phyloP scores from a whole-genome alignment of 2,888 invertebrate genomes.

The Dicyrtoma fusca region DNA sequence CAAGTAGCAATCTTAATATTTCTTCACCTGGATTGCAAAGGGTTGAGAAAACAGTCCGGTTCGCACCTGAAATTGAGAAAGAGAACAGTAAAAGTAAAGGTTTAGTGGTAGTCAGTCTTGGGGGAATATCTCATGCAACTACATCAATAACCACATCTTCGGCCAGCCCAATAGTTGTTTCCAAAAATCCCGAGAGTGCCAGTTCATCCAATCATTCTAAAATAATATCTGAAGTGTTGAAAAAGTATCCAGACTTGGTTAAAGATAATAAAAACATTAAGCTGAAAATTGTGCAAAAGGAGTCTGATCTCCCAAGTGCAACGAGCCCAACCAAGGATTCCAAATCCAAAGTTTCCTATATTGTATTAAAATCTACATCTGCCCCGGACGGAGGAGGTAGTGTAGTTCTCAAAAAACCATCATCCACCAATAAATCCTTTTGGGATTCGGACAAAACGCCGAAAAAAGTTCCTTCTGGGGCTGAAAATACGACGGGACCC shows the following conservation, averaged over 20 bases:
- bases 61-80: conserved; percentile 64
- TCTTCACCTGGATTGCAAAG: conserved; percentile 8
- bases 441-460: conserved; percentile 51
- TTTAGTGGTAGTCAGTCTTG: too few species aligned
- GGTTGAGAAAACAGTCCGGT: conserved; percentile 61
- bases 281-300: conserved; percentile 76
- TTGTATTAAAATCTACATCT: conserved; percentile 61
- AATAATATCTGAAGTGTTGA: conserved; percentile 82
- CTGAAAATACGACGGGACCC: conserved; percentile 65
- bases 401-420: conserved; percentile 49
- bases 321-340: conserved; percentile 43
- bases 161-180: not conserved
- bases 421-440: conserved; percentile 41
- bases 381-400: conserved; percentile 43
- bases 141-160: conserved; percentile 9
- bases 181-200: not conserved
- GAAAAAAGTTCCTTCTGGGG: conserved; percentile 55
- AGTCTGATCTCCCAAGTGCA: conserved; percentile 19
- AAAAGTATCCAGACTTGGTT: conserved; percentile 84
- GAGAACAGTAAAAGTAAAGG: conserved; percentile 58
- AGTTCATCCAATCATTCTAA: conserved; percentile 72
- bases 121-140: not conserved
- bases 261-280: conserved; percentile 86
- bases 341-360: conserved; percentile 62
- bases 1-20: not conserved